Conservation (phyloP, 1,140 invertebrate species). For the Bombus fervidus region DNA sequence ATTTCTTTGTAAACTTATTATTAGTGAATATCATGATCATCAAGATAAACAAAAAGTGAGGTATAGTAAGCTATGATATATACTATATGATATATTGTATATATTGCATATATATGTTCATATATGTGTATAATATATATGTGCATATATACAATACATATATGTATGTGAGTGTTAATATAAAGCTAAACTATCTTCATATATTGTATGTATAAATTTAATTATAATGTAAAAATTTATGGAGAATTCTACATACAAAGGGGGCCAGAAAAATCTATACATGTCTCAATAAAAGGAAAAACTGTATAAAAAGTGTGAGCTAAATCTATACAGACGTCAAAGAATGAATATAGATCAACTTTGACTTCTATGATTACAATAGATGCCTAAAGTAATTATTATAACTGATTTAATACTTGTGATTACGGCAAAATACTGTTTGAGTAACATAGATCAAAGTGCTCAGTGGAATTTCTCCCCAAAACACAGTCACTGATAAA, state of each 20-base stretch:
- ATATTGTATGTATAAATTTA: neutral
- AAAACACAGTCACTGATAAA: too few species aligned
- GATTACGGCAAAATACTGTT: too few species aligned
- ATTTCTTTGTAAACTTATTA: conserved; percentile 96
- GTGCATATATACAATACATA: neutral
- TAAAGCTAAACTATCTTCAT: neutral
- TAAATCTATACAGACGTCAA: too few species aligned
- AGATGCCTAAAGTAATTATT: too few species aligned
- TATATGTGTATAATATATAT: neutral
- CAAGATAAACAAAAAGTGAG: conserved; percentile 86
- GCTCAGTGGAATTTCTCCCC: too few species aligned
- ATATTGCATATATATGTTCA: conserved; percentile 55
- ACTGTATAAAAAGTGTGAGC: too few species aligned
- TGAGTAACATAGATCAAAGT: too few species aligned
- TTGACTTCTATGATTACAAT: too few species aligned
- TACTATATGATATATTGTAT: conserved; percentile 7
- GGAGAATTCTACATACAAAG: neutral
- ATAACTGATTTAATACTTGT: too few species aligned
- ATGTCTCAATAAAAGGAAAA: too few species aligned
- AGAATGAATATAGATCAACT: too few species aligned
- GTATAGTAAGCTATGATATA: conserved; percentile 85
- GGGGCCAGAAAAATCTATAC: too few species aligned
- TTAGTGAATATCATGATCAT: conserved; percentile 93
- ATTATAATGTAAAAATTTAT: neutral
- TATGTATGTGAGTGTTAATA: neutral